Evolutionary conservation across 2,888 invertebrate species (phyloP).

Genomic region (Drosophila nigritarsus): DNA sequence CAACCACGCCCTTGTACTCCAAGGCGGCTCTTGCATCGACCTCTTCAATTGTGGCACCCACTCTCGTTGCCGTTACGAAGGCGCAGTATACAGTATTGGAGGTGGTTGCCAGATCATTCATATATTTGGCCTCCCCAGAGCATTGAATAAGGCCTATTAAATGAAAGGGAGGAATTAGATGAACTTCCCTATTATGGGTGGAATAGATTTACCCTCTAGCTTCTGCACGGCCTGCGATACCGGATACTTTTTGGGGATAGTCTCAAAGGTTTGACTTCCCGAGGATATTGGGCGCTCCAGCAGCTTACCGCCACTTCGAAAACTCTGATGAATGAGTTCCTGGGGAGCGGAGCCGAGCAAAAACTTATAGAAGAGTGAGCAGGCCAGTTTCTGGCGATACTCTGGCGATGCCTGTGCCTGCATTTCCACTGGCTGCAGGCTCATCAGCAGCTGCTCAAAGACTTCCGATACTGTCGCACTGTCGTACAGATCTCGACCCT

Average conservation of each 20-base stretch:
- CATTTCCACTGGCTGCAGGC: conserved; percentile 88
- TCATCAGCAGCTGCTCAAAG: conserved; percentile 86
- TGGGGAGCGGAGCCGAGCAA: conserved; percentile 87
- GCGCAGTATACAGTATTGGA: conserved; percentile 87
- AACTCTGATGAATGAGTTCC: conserved; percentile 73
- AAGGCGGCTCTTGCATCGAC: conserved; percentile 86
- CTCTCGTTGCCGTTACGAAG: conserved; percentile 87
- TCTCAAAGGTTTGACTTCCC: conserved; percentile 90
- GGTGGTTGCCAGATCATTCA: conserved; percentile 89
- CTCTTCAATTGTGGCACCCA: conserved; percentile 86
- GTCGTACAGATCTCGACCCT: conserved; percentile 85
- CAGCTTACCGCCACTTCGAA: conserved; percentile 82
- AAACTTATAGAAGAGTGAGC: conserved; percentile 92
- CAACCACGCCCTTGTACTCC: conserved; percentile 86
- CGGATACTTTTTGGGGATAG: conserved; percentile 89
- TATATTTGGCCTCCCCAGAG: conserved; percentile 91
- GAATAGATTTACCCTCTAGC: conserved; percentile 87
- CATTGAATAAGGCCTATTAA: conserved; percentile 86
- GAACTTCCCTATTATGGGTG: neutral
- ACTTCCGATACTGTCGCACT: conserved; percentile 83
- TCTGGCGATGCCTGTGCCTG: conserved; percentile 89
- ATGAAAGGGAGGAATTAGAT: neutral
- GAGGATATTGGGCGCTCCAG: conserved; percentile 88
- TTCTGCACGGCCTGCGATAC: conserved; percentile 91
- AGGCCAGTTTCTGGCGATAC: conserved; percentile 90